These are phyloP conservation scores for Phainopepla nitens DNA, from an alignment of 2,113 vertebrate genomes.

Conservation along the genomic window DNA sequence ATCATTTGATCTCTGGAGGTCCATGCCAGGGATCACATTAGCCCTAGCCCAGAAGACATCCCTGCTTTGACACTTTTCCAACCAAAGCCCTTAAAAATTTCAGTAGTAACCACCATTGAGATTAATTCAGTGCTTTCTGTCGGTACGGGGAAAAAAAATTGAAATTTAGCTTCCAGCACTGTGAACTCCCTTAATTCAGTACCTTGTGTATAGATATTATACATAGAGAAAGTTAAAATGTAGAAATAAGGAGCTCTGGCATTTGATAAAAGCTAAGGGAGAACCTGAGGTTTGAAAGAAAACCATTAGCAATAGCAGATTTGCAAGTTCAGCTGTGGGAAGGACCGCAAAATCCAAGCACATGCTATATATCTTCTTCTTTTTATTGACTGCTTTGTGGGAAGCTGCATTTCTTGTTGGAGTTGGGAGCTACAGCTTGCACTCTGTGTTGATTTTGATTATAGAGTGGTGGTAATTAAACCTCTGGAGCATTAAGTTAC, in stretches of 20 bases:
- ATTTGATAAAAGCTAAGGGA: neutral
- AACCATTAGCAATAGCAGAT: neutral
- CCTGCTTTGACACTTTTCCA: neutral
- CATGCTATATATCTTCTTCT: neutral
- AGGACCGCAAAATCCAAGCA: neutral
- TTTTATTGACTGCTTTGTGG: neutral
- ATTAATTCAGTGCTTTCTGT: neutral
- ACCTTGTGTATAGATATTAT: neutral
- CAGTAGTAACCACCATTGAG: neutral
- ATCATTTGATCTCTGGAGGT: neutral
- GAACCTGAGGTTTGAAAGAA: neutral
- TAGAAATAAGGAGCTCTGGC: neutral
- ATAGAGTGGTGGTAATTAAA: constrained; percentile 48
- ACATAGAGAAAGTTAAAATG: neutral
- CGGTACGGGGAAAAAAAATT: neutral
- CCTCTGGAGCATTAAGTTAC: constrained; percentile 52
- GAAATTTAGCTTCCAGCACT: neutral
- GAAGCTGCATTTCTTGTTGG: neutral
- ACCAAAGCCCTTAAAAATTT: neutral
- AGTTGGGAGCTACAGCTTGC: neutral
- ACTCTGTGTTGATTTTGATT: neutral
- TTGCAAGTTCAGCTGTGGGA: neutral
- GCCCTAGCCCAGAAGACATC: neutral
- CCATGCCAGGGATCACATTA: neutral
- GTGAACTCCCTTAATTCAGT: neutral